A percentile compares a stretch with the other conserved stretches of the same genome.
Evolutionary conservation across 92 coral and sea anemone genomes (phyloP).

Genomic region (Plumapathes pennacea): DNA sequence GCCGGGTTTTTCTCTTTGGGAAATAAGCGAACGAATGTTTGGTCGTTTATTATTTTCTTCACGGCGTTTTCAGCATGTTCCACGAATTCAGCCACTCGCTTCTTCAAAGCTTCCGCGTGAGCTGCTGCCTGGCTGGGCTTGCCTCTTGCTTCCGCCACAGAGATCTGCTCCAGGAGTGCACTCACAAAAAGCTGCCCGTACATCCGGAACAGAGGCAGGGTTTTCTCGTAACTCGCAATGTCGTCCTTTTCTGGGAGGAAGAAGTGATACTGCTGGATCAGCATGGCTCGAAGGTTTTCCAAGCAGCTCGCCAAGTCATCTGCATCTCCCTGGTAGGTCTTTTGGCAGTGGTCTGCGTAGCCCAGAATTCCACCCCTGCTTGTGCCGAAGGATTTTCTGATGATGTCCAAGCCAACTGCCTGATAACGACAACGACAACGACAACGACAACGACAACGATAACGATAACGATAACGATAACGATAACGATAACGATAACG

Average conservation of each 20-base stretch:
- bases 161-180: conserved; percentile 9
- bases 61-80: not conserved
- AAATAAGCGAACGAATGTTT: not conserved
- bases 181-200: conserved; percentile 9
- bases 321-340: conserved; percentile 2
- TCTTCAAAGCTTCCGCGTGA: conserved; percentile 1
- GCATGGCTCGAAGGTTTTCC: conserved; percentile 6
- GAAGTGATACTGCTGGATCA: conserved; percentile 7
- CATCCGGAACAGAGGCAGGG: conserved; percentile 14
- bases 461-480: too few relatives aligned
- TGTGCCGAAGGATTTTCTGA: conserved; percentile 9
- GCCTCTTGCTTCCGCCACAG: conserved; percentile 6
- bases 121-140: conserved; percentile 3
- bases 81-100: not conserved
- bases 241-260: conserved; percentile 2
- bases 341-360: conserved; percentile 6
- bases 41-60: not conserved
- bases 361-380: conserved; percentile 9
- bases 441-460: too few relatives aligned
- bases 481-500: too few relatives aligned
- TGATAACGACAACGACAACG: not conserved
- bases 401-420: not conserved
- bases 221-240: not conserved
- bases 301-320: conserved; percentile 6
- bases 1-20: not conserved